Base-by-base conservation (phyloP, 2,888 invertebrate species). In the Lottia gigantea region DNA sequence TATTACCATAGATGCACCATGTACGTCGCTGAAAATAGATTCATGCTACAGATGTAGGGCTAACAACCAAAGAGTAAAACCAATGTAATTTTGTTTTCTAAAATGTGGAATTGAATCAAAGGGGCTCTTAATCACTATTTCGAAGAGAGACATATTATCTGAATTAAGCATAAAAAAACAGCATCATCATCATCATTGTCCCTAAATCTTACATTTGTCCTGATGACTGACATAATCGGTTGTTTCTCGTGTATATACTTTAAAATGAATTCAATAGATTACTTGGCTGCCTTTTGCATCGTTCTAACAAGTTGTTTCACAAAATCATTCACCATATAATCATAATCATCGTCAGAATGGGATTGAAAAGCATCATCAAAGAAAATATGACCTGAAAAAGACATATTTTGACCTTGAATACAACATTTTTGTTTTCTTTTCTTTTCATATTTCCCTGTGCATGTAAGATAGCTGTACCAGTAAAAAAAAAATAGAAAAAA, bases 291-390 rank as follows among this genome's bases (percentile, higher is more conserved):
- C 85, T 95, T 95, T 86, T 98, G 96, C 79, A 98, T 92, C 1
- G 95, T 95, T 15, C 92, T 92, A 19, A 98, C 92, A 61, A 98
- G 90, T 14, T 95, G 92, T 88, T 96, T 96, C 0, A 98, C 98
- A 90, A 97, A 98, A 62, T 95, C 92, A 90, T 98, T 98, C 66
- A 97, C 95, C 79, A 92, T 92, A 89, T 96, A 95, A 26, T 94
- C 93, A 85, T 95, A 95, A 70, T 90, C 89, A 81, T 95, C 94
- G 83, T 95, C 94, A 86, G 94, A 94, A 89, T 95, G 92, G 91
- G 91, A 86, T 91, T 97, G 96, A 88, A 96, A 98, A 2, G 98
- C 97, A 88, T 99, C 98, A 89, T 99, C 98, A 90, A 99, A 95
- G 90, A 96, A 98, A 77, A 98, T 96, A 87, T 99, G 98, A 71